phyloP scores from a whole-genome alignment of 1,140 invertebrate genomes.

The Zaprionus taronus region DNA sequence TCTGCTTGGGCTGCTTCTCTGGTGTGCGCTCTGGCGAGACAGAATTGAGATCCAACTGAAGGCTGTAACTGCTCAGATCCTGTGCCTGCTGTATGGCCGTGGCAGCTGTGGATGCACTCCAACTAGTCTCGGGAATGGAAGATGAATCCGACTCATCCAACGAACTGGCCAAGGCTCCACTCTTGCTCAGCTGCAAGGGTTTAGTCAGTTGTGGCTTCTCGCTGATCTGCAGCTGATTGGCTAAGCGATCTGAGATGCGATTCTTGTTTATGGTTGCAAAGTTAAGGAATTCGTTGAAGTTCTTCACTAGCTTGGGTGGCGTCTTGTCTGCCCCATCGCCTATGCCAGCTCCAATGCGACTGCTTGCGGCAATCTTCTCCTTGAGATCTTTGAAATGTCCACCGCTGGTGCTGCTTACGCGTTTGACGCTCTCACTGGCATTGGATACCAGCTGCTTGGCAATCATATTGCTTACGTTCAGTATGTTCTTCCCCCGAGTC shows the following conservation, averaged over 20 bases:
- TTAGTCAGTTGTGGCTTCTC: constrained; percentile 49
- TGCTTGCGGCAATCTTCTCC: constrained; percentile 85
- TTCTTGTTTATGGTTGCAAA: constrained; percentile 89
- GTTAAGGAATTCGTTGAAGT: constrained; percentile 93
- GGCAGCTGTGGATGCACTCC: constrained; percentile 77
- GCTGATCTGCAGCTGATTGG: constrained; percentile 46
- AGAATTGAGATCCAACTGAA: constrained; percentile 70
- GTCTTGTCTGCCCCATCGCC: constrained; percentile 45
- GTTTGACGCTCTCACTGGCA: constrained; percentile 74
- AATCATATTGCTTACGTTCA: constrained; percentile 81
- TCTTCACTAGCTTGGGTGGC: constrained; percentile 89
- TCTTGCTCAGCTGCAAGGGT: constrained; percentile 84
- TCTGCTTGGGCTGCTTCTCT: constrained; percentile 9
- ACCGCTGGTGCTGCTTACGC: constrained; percentile 75
- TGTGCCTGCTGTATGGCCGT: constrained; percentile 80
- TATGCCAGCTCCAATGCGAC: constrained; percentile 70
- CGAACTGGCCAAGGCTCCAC: constrained; percentile 69
- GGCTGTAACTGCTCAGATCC: constrained; percentile 72
- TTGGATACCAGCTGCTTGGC: constrained; percentile 75
- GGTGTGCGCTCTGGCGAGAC: constrained; percentile 30
- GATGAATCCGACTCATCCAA: constrained; percentile 85
- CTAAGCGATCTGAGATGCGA: constrained; percentile 72
- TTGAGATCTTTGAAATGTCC: constrained; percentile 86
- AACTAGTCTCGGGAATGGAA: constrained; percentile 79
- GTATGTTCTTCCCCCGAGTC: constrained; percentile 55